Base-by-base conservation (phyloP, 2,113 vertebrate species). In the Pyxicephalus adspersus region DNA sequence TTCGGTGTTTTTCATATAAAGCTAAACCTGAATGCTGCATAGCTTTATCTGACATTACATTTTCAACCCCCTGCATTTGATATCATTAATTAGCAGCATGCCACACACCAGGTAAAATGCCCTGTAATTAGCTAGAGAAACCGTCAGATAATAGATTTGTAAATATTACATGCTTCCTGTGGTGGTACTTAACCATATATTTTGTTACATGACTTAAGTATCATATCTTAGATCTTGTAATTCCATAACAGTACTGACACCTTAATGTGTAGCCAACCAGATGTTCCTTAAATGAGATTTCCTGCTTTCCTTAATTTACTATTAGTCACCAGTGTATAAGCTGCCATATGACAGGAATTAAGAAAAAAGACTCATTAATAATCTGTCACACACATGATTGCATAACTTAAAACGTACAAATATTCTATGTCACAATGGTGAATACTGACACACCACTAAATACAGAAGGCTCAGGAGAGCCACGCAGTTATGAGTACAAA, bases 211-310 rank as follows among this genome's bases (percentile, higher is more conserved):
- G 38, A 68, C 22, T 50, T 18, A n/a, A 16, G 38, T 7, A 50
- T 7, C 4, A 73, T 23, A 57, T 73, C 19, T 13, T 19, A 52
- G 51, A 57, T 57, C 20, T 20, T 57, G 70, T 57, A 73, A 18
- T 28, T 73, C 15, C 23, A 38, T 26, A 63, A 6, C 18, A 6
- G 23, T 6, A 11, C 18, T 50, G 58, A 51, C 73, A 34, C 31
- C 57, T 76, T 8, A 26, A 22, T 34, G 22, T 17, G 31, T 34
- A 25, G 60, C 57, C 57, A 61, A 61, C 73, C 73, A 76, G 73
- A 76, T 76, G 73, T 76, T 63, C 7, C 31, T 60, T 34, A 61
- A 76, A 76, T 76, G 29, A 63, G 28, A 26, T 61, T 61, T 63
- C 29, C 26, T 22, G 22, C 31, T n/a, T 76, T 76, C 20, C 22